These are phyloP conservation scores for Tenebrio molitor DNA, from an alignment of 1,140 invertebrate genomes.

Conservation along the genomic window DNA sequence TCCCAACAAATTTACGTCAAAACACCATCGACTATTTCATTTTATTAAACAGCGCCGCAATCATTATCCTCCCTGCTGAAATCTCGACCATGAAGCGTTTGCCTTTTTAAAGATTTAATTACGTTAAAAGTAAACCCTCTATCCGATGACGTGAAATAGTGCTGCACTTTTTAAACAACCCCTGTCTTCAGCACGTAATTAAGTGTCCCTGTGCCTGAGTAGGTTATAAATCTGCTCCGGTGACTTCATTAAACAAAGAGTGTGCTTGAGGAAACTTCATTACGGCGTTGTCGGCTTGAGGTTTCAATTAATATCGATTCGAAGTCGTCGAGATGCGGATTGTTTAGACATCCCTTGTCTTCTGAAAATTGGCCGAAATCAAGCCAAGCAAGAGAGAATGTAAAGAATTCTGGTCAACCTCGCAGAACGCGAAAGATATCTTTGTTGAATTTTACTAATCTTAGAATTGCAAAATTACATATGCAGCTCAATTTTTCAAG, in stretches of 20 bases:
- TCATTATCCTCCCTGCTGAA: too few relatives aligned
- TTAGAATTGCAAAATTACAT: too few relatives aligned
- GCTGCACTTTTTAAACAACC: slow-evolving; percentile 15
- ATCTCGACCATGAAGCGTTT: slow-evolving; percentile 14
- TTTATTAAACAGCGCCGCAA: too few relatives aligned
- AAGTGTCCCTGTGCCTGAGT: slow-evolving; percentile 40
- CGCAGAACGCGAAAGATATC: too few relatives aligned
- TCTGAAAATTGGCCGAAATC: slow-evolving; percentile 1
- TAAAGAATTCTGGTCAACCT: neutral
- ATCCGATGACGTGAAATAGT: slow-evolving; percentile 20
- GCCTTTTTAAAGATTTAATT: slow-evolving; percentile 27
- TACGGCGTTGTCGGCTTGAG: slow-evolving; percentile 45
- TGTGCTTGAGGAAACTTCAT: slow-evolving; percentile 38
- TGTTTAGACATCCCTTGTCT: slow-evolving; percentile 4
- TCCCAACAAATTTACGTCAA: slow-evolving; percentile 10
- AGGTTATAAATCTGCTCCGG: slow-evolving; percentile 42
- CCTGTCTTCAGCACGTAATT: slow-evolving; percentile 42
- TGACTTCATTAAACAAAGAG: slow-evolving; percentile 47
- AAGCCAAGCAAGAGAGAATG: neutral
- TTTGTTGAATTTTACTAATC: too few relatives aligned
- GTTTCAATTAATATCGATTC: slow-evolving; percentile 48
- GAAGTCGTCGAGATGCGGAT: slow-evolving; percentile 34
- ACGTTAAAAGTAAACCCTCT: slow-evolving; percentile 12
- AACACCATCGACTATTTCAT: too few relatives aligned
- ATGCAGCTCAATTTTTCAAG: too few relatives aligned